Base-by-base conservation (phyloP, 2,888 invertebrate species). In the Oxytorus armatus region DNA sequence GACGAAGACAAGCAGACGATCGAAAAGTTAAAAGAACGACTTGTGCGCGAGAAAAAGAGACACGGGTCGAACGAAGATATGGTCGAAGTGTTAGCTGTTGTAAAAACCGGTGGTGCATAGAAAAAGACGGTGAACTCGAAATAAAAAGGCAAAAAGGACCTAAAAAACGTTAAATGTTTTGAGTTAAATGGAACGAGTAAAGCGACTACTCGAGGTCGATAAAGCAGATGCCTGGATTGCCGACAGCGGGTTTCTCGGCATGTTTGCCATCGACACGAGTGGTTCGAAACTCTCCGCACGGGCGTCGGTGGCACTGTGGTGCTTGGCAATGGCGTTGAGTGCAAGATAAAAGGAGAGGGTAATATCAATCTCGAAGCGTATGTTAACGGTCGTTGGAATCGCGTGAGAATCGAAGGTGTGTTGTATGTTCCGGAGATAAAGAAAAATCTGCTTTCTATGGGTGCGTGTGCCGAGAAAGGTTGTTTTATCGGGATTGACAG, bases 241-340 rank as follows among this genome's bases (percentile, higher is more conserved):
- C 51, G 83, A 83, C 68, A 83, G 83, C 36, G 80, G 80, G 81
- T 82, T 25, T 82, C 65, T 63, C 70, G 83, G 0, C 83, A 84
- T 33, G 53, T 84, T 18, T 47, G 78, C 11, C 70, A 79, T 59
- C 66, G 79, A 14, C 77, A 69, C n/a, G 82, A 84, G 42, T 84
- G 83, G 83, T 84, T 83, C 53, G 59, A 82, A 42, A 72, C 57
- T 74, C 29, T 82, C 8, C 72, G 63, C 47, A 69, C 59, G 65
- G 70, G 51, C 36, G 79, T 53, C 25, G 77, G 79, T 11, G 83
- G 83, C 68, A 51, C 72, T 44, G 74, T 78, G 5, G 68, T 63
- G 16, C 80, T 74, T 1, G 76, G 79, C 0, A 83, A 77, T 55
- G 65, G 44, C 65, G 42, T 39, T 18, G 73, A 82, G 72, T 82